Evolutionary conservation across 92 coral and sea anemone species (phyloP).

Genomic region (Paramuricea clavata): DNA sequence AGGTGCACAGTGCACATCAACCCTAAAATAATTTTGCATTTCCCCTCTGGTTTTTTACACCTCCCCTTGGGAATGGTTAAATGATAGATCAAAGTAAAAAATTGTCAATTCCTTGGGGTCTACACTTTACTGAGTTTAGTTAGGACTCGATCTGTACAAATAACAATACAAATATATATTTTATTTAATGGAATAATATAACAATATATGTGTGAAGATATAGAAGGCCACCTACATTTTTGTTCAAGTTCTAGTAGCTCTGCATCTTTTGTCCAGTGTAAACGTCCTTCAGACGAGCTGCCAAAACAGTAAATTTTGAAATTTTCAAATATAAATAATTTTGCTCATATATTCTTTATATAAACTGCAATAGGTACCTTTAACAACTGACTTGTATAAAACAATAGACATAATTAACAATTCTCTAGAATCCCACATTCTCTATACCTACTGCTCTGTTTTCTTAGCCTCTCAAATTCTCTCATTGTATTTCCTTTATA

Average conservation of each 20-base stretch:
- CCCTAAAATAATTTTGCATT: no score
- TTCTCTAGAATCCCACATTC: not conserved
- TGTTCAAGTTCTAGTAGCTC: conserved; percentile 40
- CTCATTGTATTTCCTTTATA: conserved; percentile 32
- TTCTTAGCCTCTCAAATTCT: conserved; percentile 33
- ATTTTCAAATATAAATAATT: no score
- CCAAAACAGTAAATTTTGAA: not conserved
- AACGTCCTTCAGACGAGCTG: conserved; percentile 35
- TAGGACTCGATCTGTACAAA: no score
- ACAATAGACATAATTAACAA: not conserved
- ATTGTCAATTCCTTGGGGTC: no score
- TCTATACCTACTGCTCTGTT: conserved; percentile 20
- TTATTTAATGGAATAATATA: not conserved
- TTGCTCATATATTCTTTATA: no score
- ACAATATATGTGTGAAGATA: not conserved
- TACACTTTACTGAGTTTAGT: no score
- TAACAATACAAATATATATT: no score
- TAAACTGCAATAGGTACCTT: not conserved
- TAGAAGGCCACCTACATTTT: conserved; percentile 15
- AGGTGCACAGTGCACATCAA: no score
- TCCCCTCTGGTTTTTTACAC: no score
- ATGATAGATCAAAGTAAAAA: no score
- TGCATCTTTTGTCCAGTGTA: conserved; percentile 40
- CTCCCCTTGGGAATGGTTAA: no score
- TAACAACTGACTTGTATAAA: not conserved